Evolutionary conservation across 2,888 invertebrate species (phyloP), one percentile per base, ranked within the genome.

Genomic region (Polydrusus pterygomalis): DNA sequence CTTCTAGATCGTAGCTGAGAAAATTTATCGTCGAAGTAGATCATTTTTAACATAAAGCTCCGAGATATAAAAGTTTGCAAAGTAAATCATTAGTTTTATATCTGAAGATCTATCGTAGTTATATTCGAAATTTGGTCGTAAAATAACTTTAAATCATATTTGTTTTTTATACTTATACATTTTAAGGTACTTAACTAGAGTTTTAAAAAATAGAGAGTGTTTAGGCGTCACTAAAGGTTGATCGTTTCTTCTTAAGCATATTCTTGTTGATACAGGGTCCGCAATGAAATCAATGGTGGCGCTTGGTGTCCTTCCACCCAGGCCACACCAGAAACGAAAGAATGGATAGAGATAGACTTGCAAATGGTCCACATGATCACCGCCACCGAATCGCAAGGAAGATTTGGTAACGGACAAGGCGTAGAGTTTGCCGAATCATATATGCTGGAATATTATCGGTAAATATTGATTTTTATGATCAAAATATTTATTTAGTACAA

Each of bases 281-380:
- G 94, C 80, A 92, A 92, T 82, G 97, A 97, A 85, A 90, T 91
- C 80, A 92, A 93, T 84, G 96, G 96, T 13, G 97, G 97, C 58
- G 97, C 97, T 0, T 97, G 97, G 97, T 97, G 97, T 88, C 97
- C 97, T 11, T 92, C 93, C 87, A 90, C 91, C 65, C 93, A 93
- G 86, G 93, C 95, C 83, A 94, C 94, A 25, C 91, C 92, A n/a
- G 94, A 94, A 82, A 90, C 93, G 2, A 90, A 90, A 75, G 94
- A 95, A 87, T 94, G 94, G 94, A 88, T 95, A 77, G 93, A 97
- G 89, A 91, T 95, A 79, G 93, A 97, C 86, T 90, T 97, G 79
- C 92, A 92, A 83, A 89, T 90, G 18, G 92, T 95, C 58, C 94
- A 94, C 88, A 93, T 96, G 85, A 92, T 97, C 84, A 95, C 96